Evolutionary conservation across 1,140 invertebrate species (phyloP).

Genomic region (Halesus radiatus): DNA sequence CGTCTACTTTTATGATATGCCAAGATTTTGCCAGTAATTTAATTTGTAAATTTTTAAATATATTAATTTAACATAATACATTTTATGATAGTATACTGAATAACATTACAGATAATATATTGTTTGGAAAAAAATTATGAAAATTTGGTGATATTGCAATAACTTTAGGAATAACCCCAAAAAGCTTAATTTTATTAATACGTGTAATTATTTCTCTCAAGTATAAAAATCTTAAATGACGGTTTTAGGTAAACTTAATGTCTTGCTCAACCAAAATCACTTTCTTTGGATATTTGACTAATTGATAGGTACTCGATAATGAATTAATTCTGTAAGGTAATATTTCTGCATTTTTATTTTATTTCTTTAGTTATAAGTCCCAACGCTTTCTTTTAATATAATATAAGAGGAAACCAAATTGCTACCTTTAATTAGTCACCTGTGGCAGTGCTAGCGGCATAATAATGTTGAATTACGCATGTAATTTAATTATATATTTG

Average conservation of each 20-base stretch:
- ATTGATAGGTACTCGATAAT: neutral
- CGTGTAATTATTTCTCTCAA: neutral
- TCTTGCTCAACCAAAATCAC: neutral
- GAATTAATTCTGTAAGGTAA: neutral
- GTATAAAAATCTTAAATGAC: neutral
- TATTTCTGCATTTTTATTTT: neutral
- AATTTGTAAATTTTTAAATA: neutral
- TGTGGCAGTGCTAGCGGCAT: neutral
- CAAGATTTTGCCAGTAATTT: conserved; percentile 26
- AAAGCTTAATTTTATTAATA: conserved; percentile 3
- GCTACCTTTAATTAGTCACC: neutral
- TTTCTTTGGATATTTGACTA: neutral
- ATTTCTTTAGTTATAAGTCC: neutral
- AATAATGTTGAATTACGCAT: neutral
- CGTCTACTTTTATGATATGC: conserved; percentile 19
- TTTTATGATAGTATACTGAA: neutral
- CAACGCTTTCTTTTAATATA: neutral
- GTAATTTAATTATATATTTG: neutral
- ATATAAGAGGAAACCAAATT: neutral
- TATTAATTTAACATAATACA: neutral
- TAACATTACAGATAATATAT: neutral
- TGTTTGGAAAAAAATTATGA: neutral
- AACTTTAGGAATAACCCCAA: neutral
- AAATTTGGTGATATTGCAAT: neutral
- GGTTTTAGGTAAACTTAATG: neutral